These are phyloP conservation scores for Caenorhabditis zanzibari DNA, from an alignment of 2,888 invertebrate genomes.

Conservation along the genomic window DNA sequence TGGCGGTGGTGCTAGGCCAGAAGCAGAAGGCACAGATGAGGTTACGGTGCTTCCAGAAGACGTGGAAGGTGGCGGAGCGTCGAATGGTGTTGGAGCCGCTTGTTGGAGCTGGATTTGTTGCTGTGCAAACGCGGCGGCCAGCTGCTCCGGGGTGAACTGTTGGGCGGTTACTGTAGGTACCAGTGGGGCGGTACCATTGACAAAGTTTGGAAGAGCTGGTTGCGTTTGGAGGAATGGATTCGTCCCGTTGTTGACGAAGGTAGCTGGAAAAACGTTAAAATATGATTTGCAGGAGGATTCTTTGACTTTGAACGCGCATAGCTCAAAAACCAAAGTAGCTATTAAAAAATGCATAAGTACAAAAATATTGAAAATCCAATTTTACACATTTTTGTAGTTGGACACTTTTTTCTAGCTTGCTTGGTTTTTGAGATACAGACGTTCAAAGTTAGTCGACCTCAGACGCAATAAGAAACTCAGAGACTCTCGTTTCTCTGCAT, in stretches of 20 bases:
- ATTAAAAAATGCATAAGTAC: too few relatives aligned
- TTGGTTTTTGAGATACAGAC: too few relatives aligned
- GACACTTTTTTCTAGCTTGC: too few relatives aligned
- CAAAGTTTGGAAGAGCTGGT: slow-evolving; percentile 42
- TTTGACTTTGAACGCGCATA: too few relatives aligned
- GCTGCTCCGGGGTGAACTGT: slow-evolving; percentile 65
- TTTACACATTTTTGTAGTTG: too few relatives aligned
- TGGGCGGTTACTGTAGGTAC: slow-evolving; percentile 46
- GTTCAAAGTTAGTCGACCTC: too few relatives aligned
- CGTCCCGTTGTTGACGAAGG: slow-evolving; percentile 53
- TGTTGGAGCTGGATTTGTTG: slow-evolving; percentile 51
- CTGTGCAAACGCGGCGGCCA: slow-evolving; percentile 64
- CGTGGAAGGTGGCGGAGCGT: slow-evolving; percentile 49
- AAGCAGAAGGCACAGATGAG: slow-evolving; percentile 10
- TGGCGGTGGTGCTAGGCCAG: slow-evolving; percentile 67
- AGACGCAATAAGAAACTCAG: too few relatives aligned
- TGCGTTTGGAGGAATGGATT: slow-evolving; percentile 59
- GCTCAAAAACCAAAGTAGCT: too few relatives aligned
- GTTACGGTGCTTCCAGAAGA: slow-evolving; percentile 23
- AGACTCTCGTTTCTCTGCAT: too few relatives aligned
- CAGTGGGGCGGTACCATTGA: slow-evolving; percentile 37
- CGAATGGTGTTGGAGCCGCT: slow-evolving; percentile 45
- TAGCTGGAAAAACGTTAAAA: slow-evolving; percentile 40
- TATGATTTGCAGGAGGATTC: too few relatives aligned
- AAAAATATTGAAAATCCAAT: too few relatives aligned